Base-by-base conservation (phyloP, 2,888 invertebrate genomes). In the Nemotelus pantherinus region DNA sequence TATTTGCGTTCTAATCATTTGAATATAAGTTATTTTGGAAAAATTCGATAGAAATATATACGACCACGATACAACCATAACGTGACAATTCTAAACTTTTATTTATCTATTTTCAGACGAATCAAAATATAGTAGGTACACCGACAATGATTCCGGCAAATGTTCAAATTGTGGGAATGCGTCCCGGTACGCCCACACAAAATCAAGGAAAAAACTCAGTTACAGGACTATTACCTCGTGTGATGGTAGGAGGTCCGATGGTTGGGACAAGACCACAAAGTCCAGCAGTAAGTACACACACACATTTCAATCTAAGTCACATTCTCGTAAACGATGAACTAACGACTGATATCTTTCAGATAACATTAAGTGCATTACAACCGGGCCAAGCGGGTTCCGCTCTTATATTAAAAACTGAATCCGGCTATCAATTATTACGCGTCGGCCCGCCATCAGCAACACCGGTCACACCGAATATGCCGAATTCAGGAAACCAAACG, bases 321-420 rank as follows among this genome's bases (percentile, higher is more conserved):
- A 65, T 44, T 10, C n/a, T 25, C 25, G 25, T 25, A 25, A 25
- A 6, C 6, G 6, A 55, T 39, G 60, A 58, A 58, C 58, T 6
- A 43, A 44, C 6, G 9, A 55, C 58, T 47, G 48, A 43, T 68
- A 47, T 77, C 68, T 7, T 5, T 1, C 92, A 94, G 92, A 93
- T 95, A 89, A 95, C 96, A 84, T 90, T 96, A 88, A 95, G 95
- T 90, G 91, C 95, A 85, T 90, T 96, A 84, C 95, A 94, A 89
- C 93, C 94, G 82, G 94, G 95, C 86, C 94, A 95, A 87, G 95
- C 94, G 88, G 93, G 93, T 80, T 95, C 96, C 87, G 91, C 91
- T 88, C 91, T 98, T 87, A 91, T 98, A 86, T 91, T 98, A 87
- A 97, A 97, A 91, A 98, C 97, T 85, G 98, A 98, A 89, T 97